Evolutionary conservation across 2,113 vertebrate species (phyloP).

Genomic region (Mus pahari): DNA sequence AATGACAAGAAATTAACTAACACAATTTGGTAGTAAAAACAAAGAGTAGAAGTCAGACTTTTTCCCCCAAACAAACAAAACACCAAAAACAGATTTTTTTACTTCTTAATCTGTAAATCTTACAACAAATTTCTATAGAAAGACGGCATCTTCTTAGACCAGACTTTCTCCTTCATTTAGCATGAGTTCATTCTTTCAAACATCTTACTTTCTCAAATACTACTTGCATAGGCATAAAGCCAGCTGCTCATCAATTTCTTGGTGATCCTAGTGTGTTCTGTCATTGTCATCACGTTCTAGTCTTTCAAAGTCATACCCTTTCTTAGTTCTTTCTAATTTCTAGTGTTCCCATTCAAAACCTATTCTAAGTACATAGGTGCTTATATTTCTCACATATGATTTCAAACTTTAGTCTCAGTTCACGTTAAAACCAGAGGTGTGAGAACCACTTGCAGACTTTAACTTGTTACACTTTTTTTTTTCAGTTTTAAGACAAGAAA

Average conservation of each 20-base stretch:
- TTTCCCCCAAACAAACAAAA: slow-evolving; percentile 75
- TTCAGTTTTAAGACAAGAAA: slow-evolving; percentile 86
- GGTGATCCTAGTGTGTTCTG: slow-evolving; percentile 77
- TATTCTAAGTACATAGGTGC: slow-evolving; percentile 81
- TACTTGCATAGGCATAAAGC: slow-evolving; percentile 83
- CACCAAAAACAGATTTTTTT: slow-evolving; percentile 67
- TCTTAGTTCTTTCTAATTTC: slow-evolving; percentile 77
- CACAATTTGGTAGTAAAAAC: slow-evolving; percentile 67
- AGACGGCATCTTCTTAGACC: slow-evolving; percentile 73
- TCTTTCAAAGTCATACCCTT: slow-evolving; percentile 76
- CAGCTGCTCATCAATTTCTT: slow-evolving; percentile 79
- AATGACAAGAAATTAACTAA: slow-evolving; percentile 79
- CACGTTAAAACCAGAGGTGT: slow-evolving; percentile 81
- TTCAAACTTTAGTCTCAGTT: slow-evolving; percentile 78
- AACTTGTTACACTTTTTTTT: slow-evolving; percentile 78
- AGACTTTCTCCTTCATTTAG: slow-evolving; percentile 75
- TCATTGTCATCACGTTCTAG: slow-evolving; percentile 72
- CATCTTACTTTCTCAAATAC: slow-evolving; percentile 69
- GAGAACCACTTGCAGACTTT: slow-evolving; percentile 81
- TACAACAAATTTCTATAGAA: slow-evolving; percentile 81
- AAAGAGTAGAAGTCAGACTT: slow-evolving; percentile 70
- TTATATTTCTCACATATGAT: slow-evolving; percentile 80
- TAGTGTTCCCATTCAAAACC: slow-evolving; percentile 79
- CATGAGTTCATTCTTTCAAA: slow-evolving; percentile 79
- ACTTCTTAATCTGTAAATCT: slow-evolving; percentile 73